These are phyloP conservation scores for Lissocephala sabroskyi DNA, from an alignment of 2,888 invertebrate genomes.

Conservation along the genomic window DNA sequence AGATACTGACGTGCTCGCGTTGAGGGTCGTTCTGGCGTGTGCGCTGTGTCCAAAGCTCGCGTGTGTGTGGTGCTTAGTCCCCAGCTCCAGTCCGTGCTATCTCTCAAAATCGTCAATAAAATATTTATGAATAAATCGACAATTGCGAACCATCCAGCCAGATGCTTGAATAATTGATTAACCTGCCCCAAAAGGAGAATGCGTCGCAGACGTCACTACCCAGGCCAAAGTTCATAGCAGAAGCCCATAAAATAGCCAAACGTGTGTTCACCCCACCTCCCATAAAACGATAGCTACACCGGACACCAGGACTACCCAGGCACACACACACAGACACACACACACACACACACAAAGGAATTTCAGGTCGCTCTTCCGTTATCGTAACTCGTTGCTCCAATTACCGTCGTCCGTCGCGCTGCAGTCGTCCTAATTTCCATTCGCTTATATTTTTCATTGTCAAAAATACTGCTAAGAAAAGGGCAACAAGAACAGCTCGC, in stretches of 20 bases:
- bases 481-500: constrained; percentile 6
- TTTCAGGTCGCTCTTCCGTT: too few relatives aligned
- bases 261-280: constrained; percentile 37
- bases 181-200: background rate
- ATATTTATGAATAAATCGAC: constrained; percentile 23
- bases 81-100: background rate
- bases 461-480: background rate
- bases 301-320: constrained; percentile 1
- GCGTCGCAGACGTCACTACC: constrained; percentile 10
- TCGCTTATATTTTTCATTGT: background rate
- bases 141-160: constrained; percentile 11
- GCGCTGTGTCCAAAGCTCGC: constrained; percentile 13
- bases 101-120: constrained; percentile 18
- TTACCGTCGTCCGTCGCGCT: constrained; percentile 18
- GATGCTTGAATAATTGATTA: constrained; percentile 41
- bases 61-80: constrained; percentile 12
- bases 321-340: too few relatives aligned
- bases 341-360: too few relatives aligned
- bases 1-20: constrained; percentile 54
- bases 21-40: constrained; percentile 23
- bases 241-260: constrained; percentile 24
- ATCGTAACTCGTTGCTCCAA: background rate
- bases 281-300: too few relatives aligned
- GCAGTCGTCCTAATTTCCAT: background rate
- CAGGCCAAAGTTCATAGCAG: constrained; percentile 45